Conservation (phyloP, 1,140 invertebrate genomes). For the Dreissena polymorpha region DNA sequence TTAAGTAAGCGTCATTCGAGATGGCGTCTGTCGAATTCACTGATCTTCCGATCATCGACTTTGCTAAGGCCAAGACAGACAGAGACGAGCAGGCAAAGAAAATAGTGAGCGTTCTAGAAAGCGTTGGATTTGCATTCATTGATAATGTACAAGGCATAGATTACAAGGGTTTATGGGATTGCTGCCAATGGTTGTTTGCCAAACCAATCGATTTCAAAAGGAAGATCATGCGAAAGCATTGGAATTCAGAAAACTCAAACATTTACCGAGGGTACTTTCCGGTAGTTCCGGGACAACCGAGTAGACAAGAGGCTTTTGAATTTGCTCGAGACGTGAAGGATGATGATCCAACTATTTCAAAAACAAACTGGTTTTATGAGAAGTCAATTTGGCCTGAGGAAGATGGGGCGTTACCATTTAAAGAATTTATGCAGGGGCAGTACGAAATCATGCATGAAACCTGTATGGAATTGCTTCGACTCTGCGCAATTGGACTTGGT, state of each 20-base stretch:
- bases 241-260: constrained; percentile 60
- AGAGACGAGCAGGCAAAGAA: constrained; percentile 49
- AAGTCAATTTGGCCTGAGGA: constrained; percentile 62
- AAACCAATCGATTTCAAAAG: constrained; percentile 53
- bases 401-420: constrained; percentile 62
- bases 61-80: constrained; percentile 37
- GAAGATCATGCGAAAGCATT: constrained; percentile 46
- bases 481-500: constrained; percentile 50
- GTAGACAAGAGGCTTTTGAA: constrained; percentile 68
- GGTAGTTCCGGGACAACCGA: constrained; percentile 39
- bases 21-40: not conserved
- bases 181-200: constrained; percentile 58
- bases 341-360: constrained; percentile 44
- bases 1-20: too few species aligned
- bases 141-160: constrained; percentile 60
- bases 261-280: constrained; percentile 64
- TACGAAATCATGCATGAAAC: constrained; percentile 40
- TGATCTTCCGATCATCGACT: constrained; percentile 54
- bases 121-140: constrained; percentile 59
- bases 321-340: constrained; percentile 58
- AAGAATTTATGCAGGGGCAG: constrained; percentile 45
- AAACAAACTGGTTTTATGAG: too few species aligned
- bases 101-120: constrained; percentile 57
- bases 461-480: constrained; percentile 52
- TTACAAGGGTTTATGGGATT: constrained; percentile 53